Evolutionary conservation across 2,797 vertebrate species (phyloP), one percentile per base, ranked within the genome.

Genomic region (Psittacula echo): DNA sequence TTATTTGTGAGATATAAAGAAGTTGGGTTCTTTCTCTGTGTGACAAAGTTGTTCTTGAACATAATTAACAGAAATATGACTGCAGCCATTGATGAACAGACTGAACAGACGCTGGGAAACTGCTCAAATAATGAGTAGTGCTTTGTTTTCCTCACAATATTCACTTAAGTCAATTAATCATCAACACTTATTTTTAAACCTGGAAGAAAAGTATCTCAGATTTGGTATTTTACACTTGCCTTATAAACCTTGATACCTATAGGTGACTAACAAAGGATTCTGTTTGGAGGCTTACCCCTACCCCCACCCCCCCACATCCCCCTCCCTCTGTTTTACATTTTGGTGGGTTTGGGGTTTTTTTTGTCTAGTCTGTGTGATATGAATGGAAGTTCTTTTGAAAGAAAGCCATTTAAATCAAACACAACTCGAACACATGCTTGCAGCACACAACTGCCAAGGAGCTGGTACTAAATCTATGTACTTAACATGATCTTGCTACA

Each of bases 231-330:
- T 41, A 85, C 54, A 60, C 7, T 34, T 75, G 24, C 51, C 17
- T 74, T 54, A 37, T 44, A 44, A 73, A 54, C 39, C 26, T 73
- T 51, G 21, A 5, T 29, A 48, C 18, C 16, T 60, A 10, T 9
- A 65, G 19, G 7, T 27, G 56, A 48, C 30, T 27, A 61, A 39
- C 7, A 80, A 19, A 54, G 16, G 20, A 34, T 32, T 72, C 80
- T 37, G 29, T 65, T 45, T 45, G 23, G 26, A 72, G 19, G n/a
- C 0, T 3, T n/a, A 18, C 17, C 7, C 27, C 11, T 0, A 7
- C 51, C 18, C 7, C 18, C 2, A 17, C 42, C 42, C 50, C 29
- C 3, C 27, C 51, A 7, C 29, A 17, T 17, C 18, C 12, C 48
- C 15, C 10, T 6, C 27, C 51, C 29, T 11, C 51, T 10, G 6